Evolutionary conservation across 2,888 invertebrate species (phyloP).

Genomic region (Eristalis pertinax): DNA sequence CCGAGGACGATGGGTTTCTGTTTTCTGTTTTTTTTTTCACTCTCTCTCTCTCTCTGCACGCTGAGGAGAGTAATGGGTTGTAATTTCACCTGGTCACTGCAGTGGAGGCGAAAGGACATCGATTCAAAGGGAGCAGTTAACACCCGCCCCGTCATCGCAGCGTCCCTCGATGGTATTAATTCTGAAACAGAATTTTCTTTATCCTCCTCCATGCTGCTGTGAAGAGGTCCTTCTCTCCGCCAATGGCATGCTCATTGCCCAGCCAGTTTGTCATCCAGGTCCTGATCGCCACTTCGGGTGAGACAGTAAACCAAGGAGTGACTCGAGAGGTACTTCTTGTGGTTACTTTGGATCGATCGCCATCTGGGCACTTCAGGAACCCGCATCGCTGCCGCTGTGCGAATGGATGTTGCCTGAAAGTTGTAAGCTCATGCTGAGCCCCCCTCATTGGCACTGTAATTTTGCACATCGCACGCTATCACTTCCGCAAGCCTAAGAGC

Average conservation of each 20-base stretch:
- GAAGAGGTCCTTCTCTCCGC: background rate
- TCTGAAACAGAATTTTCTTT: conserved; percentile 30
- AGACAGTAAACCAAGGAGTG: background rate
- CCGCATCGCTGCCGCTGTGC: no score
- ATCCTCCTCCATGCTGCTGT: conserved; percentile 15
- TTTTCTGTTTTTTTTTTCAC: conserved; percentile 2
- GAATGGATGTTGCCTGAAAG: background rate
- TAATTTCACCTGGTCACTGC: conserved; percentile 52
- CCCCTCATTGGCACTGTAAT: conserved; percentile 26
- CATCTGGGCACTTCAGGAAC: background rate
- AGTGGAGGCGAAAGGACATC: conserved; percentile 21
- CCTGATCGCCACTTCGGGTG: background rate
- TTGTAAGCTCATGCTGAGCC: conserved; percentile 52
- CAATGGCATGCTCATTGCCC: background rate
- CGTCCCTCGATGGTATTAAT: conserved; percentile 24
- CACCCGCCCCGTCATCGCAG: background rate
- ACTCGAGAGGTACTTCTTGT: background rate
- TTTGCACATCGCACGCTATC: conserved; percentile 33
- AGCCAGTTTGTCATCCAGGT: background rate
- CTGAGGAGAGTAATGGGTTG: conserved; percentile 41
- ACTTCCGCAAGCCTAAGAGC: conserved; percentile 18
- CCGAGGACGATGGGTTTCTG: background rate
- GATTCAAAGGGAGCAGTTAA: conserved; percentile 5
- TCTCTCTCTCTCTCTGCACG: background rate
- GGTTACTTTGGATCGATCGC: background rate